These are phyloP conservation scores for Isaurus tuberculatus DNA, from an alignment of 92 coral and sea anemone species.

Conservation along the genomic window DNA sequence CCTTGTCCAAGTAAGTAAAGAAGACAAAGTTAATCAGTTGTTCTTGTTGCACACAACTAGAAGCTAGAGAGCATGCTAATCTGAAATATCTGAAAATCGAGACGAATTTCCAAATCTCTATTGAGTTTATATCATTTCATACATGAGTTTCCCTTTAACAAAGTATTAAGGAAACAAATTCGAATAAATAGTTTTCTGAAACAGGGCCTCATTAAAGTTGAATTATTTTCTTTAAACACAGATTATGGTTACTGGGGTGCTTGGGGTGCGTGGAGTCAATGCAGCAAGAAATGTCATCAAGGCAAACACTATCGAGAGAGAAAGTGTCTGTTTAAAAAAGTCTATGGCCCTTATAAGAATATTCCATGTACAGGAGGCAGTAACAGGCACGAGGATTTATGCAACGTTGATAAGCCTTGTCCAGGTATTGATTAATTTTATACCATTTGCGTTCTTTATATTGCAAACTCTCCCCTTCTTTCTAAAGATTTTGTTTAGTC, in stretches of 20 bases:
- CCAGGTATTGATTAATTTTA: neutral
- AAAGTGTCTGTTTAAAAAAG: neutral
- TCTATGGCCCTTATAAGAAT: neutral
- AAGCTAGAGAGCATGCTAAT: neutral
- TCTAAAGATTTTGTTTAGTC: neutral
- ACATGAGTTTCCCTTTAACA: no score
- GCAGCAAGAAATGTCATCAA: neutral
- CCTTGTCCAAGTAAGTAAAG: no score
- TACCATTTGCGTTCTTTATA: no score
- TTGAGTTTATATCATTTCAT: no score
- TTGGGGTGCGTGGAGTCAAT: neutral
- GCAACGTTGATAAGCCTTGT: slow-evolving; percentile 37
- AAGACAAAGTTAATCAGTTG: no score
- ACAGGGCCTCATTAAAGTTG: no score
- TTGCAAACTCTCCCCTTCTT: neutral
- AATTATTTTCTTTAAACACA: neutral
- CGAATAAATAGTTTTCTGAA: no score
- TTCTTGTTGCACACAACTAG: no score
- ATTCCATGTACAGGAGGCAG: slow-evolving; percentile 39
- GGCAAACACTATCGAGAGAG: neutral
- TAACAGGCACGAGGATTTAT: neutral
- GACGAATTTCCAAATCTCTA: no score
- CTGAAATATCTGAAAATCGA: neutral
- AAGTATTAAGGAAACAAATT: no score
- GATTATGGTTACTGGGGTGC: slow-evolving; percentile 5